Percentiles rank a stretch among this genome's conserved stretches.
Conservation (phyloP, 2,888 invertebrate genomes). For the Caenorhabditis sp. region DNA sequence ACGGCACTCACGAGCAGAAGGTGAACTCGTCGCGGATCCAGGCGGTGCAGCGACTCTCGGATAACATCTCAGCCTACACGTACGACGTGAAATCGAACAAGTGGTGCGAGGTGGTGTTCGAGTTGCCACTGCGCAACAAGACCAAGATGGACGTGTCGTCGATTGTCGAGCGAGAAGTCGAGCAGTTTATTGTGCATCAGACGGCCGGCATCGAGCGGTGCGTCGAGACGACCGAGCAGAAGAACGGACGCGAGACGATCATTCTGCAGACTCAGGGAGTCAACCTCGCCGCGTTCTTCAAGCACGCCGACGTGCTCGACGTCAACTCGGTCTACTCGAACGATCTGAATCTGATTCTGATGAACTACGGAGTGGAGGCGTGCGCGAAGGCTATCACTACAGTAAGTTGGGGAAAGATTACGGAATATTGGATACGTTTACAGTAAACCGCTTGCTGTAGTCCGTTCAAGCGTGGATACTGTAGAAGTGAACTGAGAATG, state of each 20-base stretch:
- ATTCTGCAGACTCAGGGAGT: slow-evolving; percentile 94
- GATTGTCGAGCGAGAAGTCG: slow-evolving; percentile 85
- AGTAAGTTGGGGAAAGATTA: slow-evolving; percentile 78
- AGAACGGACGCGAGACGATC: slow-evolving; percentile 76
- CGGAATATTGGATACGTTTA: not conserved
- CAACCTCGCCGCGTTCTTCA: slow-evolving; percentile 90
- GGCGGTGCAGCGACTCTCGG: slow-evolving; percentile 33
- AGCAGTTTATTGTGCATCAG: slow-evolving; percentile 83
- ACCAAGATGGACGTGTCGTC: slow-evolving; percentile 87
- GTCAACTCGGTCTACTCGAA: slow-evolving; percentile 85
- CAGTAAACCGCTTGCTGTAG: too few species aligned
- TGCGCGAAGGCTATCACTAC: slow-evolving; percentile 91
- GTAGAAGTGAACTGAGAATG: too few species aligned
- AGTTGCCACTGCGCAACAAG: slow-evolving; percentile 80
- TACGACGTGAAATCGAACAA: slow-evolving; percentile 86
- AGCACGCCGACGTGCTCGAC: slow-evolving; percentile 87
- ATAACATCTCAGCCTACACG: slow-evolving; percentile 81
- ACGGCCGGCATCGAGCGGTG: slow-evolving; percentile 88
- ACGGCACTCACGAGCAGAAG: slow-evolving; percentile 28
- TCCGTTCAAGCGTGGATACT: too few species aligned
- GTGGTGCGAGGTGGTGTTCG: slow-evolving; percentile 90
- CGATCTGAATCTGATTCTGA: slow-evolving; percentile 91
- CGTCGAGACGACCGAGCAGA: slow-evolving; percentile 84
- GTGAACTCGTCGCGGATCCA: slow-evolving; percentile 32
- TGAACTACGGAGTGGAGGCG: slow-evolving; percentile 93